These are phyloP conservation scores for Alcedo atthis DNA, from an alignment of 2,797 vertebrate species.

Conservation along the genomic window DNA sequence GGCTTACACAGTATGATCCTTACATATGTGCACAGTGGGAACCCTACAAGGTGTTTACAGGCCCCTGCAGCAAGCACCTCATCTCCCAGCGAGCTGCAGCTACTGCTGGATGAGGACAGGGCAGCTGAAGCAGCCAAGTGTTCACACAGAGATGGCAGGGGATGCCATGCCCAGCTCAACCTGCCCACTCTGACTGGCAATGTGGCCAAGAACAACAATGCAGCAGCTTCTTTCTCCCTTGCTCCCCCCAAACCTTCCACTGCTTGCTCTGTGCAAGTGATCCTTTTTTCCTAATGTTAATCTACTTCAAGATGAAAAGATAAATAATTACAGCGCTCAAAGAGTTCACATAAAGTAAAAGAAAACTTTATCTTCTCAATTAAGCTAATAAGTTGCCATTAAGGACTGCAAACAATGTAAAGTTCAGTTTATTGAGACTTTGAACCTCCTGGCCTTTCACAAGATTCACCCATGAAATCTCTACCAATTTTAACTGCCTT, in stretches of 20 bases:
- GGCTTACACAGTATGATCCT: not conserved
- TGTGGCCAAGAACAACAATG: not conserved
- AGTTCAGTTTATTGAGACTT: constrained; percentile 43
- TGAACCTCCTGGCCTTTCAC: not conserved
- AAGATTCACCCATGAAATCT: not conserved
- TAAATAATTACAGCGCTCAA: not conserved
- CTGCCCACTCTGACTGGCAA: not conserved
- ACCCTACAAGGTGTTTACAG: not conserved
- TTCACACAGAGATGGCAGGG: not conserved
- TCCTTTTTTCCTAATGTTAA: not conserved
- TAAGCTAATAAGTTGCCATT: constrained; percentile 10
- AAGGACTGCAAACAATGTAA: constrained; percentile 35
- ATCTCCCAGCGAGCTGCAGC: not conserved
- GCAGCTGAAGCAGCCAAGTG: not conserved
- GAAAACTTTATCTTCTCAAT: not conserved
- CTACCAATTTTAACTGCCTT: not conserved
- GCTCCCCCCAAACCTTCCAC: not conserved
- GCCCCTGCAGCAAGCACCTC: not conserved
- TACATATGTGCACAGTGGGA: not conserved
- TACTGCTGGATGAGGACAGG: not conserved
- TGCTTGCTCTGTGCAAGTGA: not conserved
- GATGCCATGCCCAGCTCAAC: not conserved
- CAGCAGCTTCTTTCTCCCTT: not conserved
- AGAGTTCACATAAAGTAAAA: not conserved
- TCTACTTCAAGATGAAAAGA: not conserved